Evolutionary conservation across 2,113 vertebrate species (phyloP), one percentile per base, ranked within the genome.

Genomic region (Zapus hudsonius): DNA sequence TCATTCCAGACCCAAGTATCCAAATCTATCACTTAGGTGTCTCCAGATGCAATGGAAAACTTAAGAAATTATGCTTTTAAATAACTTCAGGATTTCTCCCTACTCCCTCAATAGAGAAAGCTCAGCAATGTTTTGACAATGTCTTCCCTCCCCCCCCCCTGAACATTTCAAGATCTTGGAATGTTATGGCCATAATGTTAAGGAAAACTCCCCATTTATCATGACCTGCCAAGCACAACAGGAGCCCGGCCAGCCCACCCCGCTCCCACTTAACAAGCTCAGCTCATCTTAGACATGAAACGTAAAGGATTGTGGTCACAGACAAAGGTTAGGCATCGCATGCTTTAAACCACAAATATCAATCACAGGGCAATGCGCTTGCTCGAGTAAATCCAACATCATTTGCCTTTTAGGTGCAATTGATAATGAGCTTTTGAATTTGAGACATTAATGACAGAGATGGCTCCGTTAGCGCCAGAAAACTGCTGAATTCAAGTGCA

Each of bases 171-270:
- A 94, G 96, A 96, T 97, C 93, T 59, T 98, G 97, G 97, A 98
- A 98, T 98, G 97, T 96, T 97, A 96, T 97, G 90, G 95, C 96
- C 97, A 97, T 1, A 83, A 98, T 96, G 97, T 98, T 98, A 97
- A 97, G 96, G 97, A 97, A 97, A 97, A 97, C 96, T 95, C 84
- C 96, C 96, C 97, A 98, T 98, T 98, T 98, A 98, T 98, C 97
- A 97, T 96, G 97, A 97, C 93, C 96, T 98, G 98, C 97, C 97
- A 98, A 97, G 93, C 93, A 95, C 96, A 97, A 97, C 93, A 97
- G 97, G 96, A 95, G 95, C 97, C 96, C 92, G 86, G 93, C 97
- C 95, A 97, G 96, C 79, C 63, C 94, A 95, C 91, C 74, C 73
- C 86, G 96, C 93, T 84, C 92, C 90, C 44, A 94, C 93, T 97